Evolutionary conservation across 1,140 invertebrate species (phyloP), one percentile per base, ranked within the genome.

Genomic region (Venturia canescens): DNA sequence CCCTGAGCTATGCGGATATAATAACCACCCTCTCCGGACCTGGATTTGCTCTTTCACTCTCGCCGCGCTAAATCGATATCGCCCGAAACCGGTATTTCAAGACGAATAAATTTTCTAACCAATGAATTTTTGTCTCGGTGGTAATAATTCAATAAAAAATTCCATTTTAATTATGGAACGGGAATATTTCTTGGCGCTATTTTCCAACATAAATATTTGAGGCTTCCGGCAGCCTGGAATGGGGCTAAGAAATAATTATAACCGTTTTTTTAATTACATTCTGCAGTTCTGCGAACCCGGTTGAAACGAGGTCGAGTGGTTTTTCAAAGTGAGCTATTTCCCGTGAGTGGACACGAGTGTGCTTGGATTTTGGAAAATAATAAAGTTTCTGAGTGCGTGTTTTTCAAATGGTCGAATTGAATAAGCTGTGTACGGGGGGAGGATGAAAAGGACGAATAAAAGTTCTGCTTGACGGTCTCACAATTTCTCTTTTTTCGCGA

Each of bases 1-100:
- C 6, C 48, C 18, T 31, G 53, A 76, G 57, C 75, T 77, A 82
- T 81, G 83, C 50, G 48, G 80, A 81, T 83, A 85, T 80, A 84
- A 83, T 82, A 84, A 79, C 70, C 74, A 83, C 70, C 79, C 79
- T 29, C 60, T 66, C 34, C 26, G 48, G 18, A 31, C n/a, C 23
- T 60, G 48, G 21, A 18, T 60, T 60, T 18, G 3, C 74, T 77
- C 74, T 77, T 3, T 77, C 23, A 4, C 53, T 63, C 53, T 31
- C 26, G 13, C 53, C 63, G 18, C 78, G 31, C 9, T 53, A 23
- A 34, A 57, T 80, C 78, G 78, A 70, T 63, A 71, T 80, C 60
- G 69, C 38, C 66, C 50, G 69, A 79, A 69, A 71, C 18, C 57
- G 26, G 27, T 31, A 79, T 63, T 79, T 79, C 66, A 63, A 77